Percentiles rank a stretch among this genome's conserved stretches.
These are phyloP conservation scores for Neopelma chrysocephalum DNA, from an alignment of 2,797 vertebrate species.

Conservation along the genomic window DNA sequence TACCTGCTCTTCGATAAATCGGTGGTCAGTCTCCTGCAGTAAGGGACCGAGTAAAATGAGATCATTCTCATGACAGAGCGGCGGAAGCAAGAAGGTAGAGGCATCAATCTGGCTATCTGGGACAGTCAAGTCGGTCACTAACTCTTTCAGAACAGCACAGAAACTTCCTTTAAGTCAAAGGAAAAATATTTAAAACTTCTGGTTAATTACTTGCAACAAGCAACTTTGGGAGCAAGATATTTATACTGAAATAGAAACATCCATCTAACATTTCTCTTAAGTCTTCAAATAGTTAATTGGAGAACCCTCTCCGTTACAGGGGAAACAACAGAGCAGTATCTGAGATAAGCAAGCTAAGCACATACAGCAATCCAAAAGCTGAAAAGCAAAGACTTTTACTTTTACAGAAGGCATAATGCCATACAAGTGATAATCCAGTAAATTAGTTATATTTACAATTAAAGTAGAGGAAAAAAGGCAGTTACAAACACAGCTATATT, in stretches of 20 bases:
- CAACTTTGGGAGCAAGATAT: neutral
- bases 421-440: neutral
- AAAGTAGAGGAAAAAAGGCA: neutral
- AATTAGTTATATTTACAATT: neutral
- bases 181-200: neutral
- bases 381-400: neutral
- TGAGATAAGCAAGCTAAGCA: neutral
- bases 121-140: constrained; percentile 85
- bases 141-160: constrained; percentile 84
- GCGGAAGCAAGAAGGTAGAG: constrained; percentile 83
- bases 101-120: constrained; percentile 80
- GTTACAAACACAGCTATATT: neutral
- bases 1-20: constrained; percentile 91
- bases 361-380: neutral
- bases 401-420: neutral
- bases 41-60: constrained; percentile 82
- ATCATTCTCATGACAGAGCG: constrained; percentile 86
- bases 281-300: neutral
- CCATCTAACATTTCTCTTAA: neutral
- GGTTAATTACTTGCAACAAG: neutral
- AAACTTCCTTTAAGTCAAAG: constrained; percentile 79
- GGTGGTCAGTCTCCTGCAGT: constrained; percentile 81
- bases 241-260: neutral
- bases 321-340: neutral
- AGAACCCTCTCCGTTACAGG: neutral